Base-by-base conservation (phyloP, 2,888 invertebrate genomes). In the Ephialtes manifestator region DNA sequence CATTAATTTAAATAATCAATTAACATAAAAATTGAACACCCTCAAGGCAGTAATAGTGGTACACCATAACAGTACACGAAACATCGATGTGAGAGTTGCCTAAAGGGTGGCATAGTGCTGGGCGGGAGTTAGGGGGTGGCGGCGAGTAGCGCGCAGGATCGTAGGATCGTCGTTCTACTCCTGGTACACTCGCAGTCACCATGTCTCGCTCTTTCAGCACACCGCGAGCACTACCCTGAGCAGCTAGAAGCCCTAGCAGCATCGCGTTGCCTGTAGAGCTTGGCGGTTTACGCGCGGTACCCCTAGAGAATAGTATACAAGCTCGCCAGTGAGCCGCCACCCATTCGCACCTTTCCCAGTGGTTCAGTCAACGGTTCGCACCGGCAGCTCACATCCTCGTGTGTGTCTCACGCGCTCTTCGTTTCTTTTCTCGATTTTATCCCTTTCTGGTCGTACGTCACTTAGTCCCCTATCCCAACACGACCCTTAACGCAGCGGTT, bases 321-420 rank as follows among this genome's bases (percentile, higher is more conserved):
- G 70, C 60, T 60, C 75, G 31, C 58, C 75, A 24, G 81, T 77
- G 78, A 68, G 24, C 78, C 28, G 35, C 74, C 72, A 81, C 81
- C 70, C 83, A 71, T 71, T 60, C 63, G 81, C 78, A 58, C 65
- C 81, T 83, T 76, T 67, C 24, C 58, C 77, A 90, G 88, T 89
- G 88, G 88, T 90, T 90, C 90, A 89, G 89, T 90, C 90, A 88
- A 88, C 89, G 90, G 79, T 90, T 92, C 89, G 90, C 89, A 90
- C 90, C 90, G 91, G 89, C 89, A 88, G 89, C 82, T 75, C 81
- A 65, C 67, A 31, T 84, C 77, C 81, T 84, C 80, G 68, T 78
- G 79, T 76, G 31, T 60, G 51, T 35, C 24, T 51, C 24, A 72
- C 48, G 35, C 28, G 18, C 53, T 28, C 20, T 7, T 58, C 80